Conservation (phyloP, 2,797 vertebrate species). For the Coreius guichenoti region DNA sequence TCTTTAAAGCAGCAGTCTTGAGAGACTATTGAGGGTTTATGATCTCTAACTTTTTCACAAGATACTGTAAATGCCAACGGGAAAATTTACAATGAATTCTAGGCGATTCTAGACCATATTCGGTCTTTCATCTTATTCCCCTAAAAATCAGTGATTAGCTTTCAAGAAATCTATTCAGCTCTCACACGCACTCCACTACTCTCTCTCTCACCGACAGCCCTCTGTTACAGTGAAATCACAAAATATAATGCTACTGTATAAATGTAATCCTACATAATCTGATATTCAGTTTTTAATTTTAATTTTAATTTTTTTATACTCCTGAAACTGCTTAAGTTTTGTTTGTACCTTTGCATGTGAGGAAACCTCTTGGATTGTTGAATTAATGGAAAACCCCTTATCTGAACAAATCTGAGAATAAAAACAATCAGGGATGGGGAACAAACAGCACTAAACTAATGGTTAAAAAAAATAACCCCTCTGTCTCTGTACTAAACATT, state of each 20-base stretch:
- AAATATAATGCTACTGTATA: neutral
- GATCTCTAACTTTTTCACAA: neutral
- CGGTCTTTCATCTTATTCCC: neutral
- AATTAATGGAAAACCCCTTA: neutral
- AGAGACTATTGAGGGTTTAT: neutral
- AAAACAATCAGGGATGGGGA: neutral
- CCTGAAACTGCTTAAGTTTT: neutral
- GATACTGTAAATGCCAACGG: neutral
- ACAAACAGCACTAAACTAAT: neutral
- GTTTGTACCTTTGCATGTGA: neutral
- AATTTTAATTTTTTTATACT: no score
- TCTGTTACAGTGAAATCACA: neutral
- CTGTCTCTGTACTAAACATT: constrained; percentile 1
- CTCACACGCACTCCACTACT: neutral
- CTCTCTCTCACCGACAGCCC: neutral
- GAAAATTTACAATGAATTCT: neutral
- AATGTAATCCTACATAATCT: neutral
- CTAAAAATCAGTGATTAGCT: neutral
- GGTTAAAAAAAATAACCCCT: neutral
- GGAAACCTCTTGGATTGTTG: neutral
- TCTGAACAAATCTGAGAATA: neutral
- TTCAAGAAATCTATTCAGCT: neutral
- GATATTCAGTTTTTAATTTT: neutral
- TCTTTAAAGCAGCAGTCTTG: neutral
- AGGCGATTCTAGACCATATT: neutral